These are phyloP conservation scores for Orussus abietinus DNA, from an alignment of 1,140 invertebrate genomes.

Conservation along the genomic window DNA sequence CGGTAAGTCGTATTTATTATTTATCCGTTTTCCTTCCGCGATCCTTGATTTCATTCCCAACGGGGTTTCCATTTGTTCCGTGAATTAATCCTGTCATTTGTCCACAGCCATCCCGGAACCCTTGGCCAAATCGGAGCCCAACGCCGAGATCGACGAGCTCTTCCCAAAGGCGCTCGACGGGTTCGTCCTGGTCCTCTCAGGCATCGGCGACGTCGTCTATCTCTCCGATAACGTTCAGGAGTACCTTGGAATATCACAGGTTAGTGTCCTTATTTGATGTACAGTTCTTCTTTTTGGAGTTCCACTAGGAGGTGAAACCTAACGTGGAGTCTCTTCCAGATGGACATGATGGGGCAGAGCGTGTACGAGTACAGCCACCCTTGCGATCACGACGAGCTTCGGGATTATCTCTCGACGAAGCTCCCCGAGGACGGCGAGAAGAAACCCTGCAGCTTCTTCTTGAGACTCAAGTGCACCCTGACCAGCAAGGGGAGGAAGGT, in stretches of 20 bases:
- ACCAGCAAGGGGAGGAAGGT: slow-evolving; percentile 87
- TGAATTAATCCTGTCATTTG: too few species aligned
- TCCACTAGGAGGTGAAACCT: too few species aligned
- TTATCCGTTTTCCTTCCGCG: too few species aligned
- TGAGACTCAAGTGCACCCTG: slow-evolving; percentile 87
- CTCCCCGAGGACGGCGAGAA: slow-evolving; percentile 41
- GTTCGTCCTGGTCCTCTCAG: slow-evolving; percentile 79
- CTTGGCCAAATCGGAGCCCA: slow-evolving; percentile 41
- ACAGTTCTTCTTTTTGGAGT: too few species aligned
- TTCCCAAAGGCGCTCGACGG: slow-evolving; percentile 82
- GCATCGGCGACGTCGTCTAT: slow-evolving; percentile 87
- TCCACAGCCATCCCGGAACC: slow-evolving; percentile 45
- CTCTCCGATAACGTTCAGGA: slow-evolving; percentile 87
- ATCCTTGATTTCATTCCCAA: too few species aligned
- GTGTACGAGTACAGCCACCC: slow-evolving; percentile 92
- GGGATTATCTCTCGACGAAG: slow-evolving; percentile 68
- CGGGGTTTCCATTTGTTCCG: slow-evolving; percentile 1
- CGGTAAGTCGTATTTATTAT: too few species aligned
- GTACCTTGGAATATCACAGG: slow-evolving; percentile 86
- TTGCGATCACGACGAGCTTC: slow-evolving; percentile 90
- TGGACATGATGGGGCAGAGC: slow-evolving; percentile 91
- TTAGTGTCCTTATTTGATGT: slow-evolving; percentile 51
- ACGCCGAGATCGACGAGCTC: slow-evolving; percentile 55
- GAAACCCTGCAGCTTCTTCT: slow-evolving; percentile 63
- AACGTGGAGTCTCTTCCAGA: too few species aligned